Percentiles rank a stretch among this genome's conserved stretches.
Conservation (phyloP, 2,888 invertebrate genomes). For the Diadromus collaris region DNA sequence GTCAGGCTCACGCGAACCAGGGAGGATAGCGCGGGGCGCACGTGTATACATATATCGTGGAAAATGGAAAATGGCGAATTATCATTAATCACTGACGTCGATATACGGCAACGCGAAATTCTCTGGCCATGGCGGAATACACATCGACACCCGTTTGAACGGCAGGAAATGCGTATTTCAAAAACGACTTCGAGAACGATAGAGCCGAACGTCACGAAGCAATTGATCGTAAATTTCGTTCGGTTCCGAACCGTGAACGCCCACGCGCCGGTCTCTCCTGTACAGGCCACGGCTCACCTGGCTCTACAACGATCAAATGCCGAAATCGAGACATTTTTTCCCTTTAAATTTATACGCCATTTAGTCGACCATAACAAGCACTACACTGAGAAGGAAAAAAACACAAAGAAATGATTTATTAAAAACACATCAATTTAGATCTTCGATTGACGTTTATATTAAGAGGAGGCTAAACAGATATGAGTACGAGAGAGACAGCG, state of each 20-base stretch:
- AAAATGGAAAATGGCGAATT: conserved; percentile 16
- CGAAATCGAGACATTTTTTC: conserved; percentile 3
- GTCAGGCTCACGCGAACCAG: neutral
- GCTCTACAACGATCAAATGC: neutral
- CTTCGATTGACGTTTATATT: no score
- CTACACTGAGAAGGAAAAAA: neutral
- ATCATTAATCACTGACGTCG: conserved; percentile 17
- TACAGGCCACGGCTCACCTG: neutral
- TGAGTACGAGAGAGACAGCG: no score
- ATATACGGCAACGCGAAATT: neutral
- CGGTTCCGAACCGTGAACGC: neutral
- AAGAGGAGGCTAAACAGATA: no score
- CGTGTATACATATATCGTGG: neutral
- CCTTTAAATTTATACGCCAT: conserved; percentile 9
- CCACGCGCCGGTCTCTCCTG: neutral
- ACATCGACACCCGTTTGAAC: conserved; percentile 18
- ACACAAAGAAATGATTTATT: no score
- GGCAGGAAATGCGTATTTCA: conserved; percentile 44
- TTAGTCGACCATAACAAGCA: conserved; percentile 15
- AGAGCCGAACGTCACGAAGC: conserved; percentile 34
- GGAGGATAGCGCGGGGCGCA: no score
- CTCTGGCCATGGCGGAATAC: neutral
- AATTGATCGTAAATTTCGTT: conserved; percentile 46
- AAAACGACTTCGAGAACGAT: conserved; percentile 32
- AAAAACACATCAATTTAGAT: no score